phyloP scores from a whole-genome alignment of 2,113 vertebrate genomes.

The Periophthalmodon schlosseri region DNA sequence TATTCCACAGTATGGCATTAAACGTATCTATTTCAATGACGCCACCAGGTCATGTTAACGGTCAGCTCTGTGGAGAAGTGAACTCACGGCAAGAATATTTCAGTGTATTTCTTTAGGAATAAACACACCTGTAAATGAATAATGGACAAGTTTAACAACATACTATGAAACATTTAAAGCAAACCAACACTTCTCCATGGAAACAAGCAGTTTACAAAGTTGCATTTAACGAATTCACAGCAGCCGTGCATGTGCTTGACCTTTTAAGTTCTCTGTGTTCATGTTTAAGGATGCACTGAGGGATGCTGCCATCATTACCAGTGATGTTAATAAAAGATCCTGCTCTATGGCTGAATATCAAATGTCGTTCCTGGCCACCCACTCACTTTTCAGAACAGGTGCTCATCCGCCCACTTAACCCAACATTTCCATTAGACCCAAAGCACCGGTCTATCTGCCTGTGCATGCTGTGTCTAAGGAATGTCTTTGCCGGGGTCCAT shows the following conservation, averaged over 20 bases:
- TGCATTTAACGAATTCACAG: slow-evolving; percentile 13
- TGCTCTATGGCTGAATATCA: slow-evolving; percentile 56
- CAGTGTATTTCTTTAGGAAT: too few relatives aligned
- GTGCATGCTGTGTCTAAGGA: slow-evolving; percentile 44
- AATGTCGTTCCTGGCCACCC: slow-evolving; percentile 58
- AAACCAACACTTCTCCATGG: not conserved
- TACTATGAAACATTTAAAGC: too few relatives aligned
- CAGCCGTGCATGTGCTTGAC: slow-evolving; percentile 27
- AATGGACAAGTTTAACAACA: too few relatives aligned
- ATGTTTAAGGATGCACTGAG: slow-evolving; percentile 41
- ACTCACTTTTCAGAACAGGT: slow-evolving; percentile 54
- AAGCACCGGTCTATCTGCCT: slow-evolving; percentile 36
- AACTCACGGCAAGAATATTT: too few relatives aligned
- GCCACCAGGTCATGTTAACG: too few relatives aligned
- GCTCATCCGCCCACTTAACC: slow-evolving; percentile 39
- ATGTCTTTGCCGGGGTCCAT: slow-evolving; percentile 51
- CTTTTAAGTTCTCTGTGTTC: slow-evolving; percentile 40
- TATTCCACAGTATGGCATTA: too few relatives aligned
- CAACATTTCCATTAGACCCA: slow-evolving; percentile 66
- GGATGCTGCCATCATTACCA: slow-evolving; percentile 47
- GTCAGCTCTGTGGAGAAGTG: too few relatives aligned
- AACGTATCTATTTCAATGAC: too few relatives aligned
- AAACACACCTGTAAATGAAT: too few relatives aligned
- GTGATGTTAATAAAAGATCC: slow-evolving; percentile 44
- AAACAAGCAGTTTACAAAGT: not conserved